phyloP scores from a whole-genome alignment of 2,113 vertebrate genomes.

The Macrotis lagotis region DNA sequence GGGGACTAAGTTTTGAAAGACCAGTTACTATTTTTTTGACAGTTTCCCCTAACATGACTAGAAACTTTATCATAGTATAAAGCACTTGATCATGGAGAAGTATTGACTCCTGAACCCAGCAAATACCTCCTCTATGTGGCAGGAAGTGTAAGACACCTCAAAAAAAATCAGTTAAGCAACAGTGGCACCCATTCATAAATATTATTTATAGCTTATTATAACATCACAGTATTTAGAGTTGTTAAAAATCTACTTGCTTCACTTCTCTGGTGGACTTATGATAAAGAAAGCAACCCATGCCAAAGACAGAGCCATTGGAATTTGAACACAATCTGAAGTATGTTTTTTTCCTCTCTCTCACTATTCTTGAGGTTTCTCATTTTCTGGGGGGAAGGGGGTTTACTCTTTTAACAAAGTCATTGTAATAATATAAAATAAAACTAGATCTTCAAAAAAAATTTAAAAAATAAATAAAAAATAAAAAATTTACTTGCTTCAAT shows the following conservation, averaged over 20 bases:
- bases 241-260: not conserved
- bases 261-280: no score
- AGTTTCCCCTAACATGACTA: constrained; percentile 64
- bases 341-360: no score
- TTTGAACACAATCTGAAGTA: no score
- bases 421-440: no score
- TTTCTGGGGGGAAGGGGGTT: no score
- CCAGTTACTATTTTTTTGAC: constrained; percentile 73
- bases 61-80: constrained; percentile 77
- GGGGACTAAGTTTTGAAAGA: constrained; percentile 70
- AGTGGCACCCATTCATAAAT: constrained; percentile 7
- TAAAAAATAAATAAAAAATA: no score
- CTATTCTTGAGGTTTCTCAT: no score
- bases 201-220: constrained; percentile 32
- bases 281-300: no score
- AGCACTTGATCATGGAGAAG: constrained; percentile 66
- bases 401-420: no score
- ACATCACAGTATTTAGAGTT: constrained; percentile 4
- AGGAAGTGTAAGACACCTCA: constrained; percentile 30
- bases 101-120: constrained; percentile 63
- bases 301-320: no score
- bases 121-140: constrained; percentile 58
- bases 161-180: constrained; percentile 50
- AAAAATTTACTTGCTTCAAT: not conserved
- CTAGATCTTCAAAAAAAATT: no score